Evolutionary conservation across 53 echinoderm and acorn worm species (phyloP), one percentile per base, ranked within the genome.

Genomic region (Crossaster papposus): DNA sequence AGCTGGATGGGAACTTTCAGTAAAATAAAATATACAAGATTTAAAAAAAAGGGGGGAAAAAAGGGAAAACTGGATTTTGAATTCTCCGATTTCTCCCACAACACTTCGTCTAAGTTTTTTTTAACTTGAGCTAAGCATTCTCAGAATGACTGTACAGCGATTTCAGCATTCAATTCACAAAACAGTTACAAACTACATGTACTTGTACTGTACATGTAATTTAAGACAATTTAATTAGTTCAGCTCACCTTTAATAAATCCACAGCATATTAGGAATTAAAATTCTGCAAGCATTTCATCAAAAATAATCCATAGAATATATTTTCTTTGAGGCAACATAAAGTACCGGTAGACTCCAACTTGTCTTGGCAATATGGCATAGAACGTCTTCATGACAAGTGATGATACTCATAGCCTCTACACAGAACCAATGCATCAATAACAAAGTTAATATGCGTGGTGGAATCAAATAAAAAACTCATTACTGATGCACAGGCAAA

Each of bases 371-470:
- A 20, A 26, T 26, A 33, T 28, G 17, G 15, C 11, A 36, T 82
- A 23, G 12, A 65, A 65, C n/a, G n/a, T 65, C 64, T 68, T 10
- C 82, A 70, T 44, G 65, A 44, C 68, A 34, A 64, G 32, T 65
- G 44, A 68, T 68, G 65, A 82, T 65, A n/a, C n/a, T n/a, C n/a
- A n/a, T n/a, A n/a, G n/a, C n/a, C 65, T 82, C 14, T 65, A 37
- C 38, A 34, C 38, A 36, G 36, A 20, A 32, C 68, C 65, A 82
- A 36, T 17, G 65, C 64, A 64, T 65, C 34, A 35, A 82, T 82
- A 82, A 82, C 64, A 82, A 82, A 82, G 82, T 82, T 82, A n/a
- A n/a, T n/a, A 82, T 20, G 62, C 62, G 2, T 2, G 79, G 51
- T 30, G 79, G 26, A 54, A 79, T 79, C 54, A 81, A 32, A 81